phyloP scores from a whole-genome alignment of 2,797 vertebrate species.

The Dallia pectoralis region DNA sequence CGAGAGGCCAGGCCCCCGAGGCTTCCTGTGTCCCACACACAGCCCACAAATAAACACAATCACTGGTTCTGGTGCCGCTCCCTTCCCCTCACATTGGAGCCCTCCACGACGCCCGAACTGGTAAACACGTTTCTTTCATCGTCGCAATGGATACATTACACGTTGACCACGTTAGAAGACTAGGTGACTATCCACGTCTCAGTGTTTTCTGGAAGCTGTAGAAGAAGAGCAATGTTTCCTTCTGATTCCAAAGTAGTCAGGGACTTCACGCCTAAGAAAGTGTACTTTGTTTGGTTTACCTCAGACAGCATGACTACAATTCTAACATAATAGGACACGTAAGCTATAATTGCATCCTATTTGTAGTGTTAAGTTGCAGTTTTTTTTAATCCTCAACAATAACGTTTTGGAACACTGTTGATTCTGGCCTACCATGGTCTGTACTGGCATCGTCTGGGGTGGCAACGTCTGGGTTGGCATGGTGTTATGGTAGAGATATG shows the following conservation, averaged over 20 bases:
- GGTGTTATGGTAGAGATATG: too few relatives aligned
- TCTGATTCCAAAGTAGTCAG: background rate
- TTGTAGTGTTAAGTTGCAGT: too few relatives aligned
- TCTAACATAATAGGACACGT: too few relatives aligned
- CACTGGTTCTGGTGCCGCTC: conserved; percentile 63
- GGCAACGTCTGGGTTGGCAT: too few relatives aligned
- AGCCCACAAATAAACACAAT: conserved; percentile 78
- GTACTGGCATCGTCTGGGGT: too few relatives aligned
- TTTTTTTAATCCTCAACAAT: too few relatives aligned
- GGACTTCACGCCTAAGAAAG: background rate
- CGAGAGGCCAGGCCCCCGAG: conserved; percentile 66
- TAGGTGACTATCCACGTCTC: conserved; percentile 2
- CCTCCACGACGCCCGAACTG: conserved; percentile 17
- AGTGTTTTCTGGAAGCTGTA: background rate
- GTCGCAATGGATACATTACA: conserved; percentile 17
- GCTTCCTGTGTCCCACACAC: conserved; percentile 77
- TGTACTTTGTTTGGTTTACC: background rate
- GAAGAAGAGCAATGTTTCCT: background rate
- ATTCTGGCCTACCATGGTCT: too few relatives aligned
- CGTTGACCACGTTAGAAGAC: conserved; percentile 5
- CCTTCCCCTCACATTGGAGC: background rate
- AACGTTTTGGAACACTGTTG: too few relatives aligned
- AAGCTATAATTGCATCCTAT: too few relatives aligned
- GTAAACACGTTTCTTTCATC: conserved; percentile 14
- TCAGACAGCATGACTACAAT: too few relatives aligned